Percentiles rank a stretch among this genome's conserved stretches.
Evolutionary conservation across 2,113 vertebrate genomes (phyloP).

Genomic region (Datnioides undecimradiatus): DNA sequence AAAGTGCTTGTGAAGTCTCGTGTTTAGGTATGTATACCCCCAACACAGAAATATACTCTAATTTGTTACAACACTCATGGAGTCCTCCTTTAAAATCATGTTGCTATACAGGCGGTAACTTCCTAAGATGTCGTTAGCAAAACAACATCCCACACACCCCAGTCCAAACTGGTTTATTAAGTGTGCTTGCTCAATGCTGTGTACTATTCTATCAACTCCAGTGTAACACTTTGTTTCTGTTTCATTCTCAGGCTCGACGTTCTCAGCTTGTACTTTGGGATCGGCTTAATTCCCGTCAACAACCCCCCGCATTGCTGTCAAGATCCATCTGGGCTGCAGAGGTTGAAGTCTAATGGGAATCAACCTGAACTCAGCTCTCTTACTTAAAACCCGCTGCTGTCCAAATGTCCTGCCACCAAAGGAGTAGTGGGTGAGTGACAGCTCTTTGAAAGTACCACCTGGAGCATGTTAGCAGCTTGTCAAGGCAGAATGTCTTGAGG

Average conservation of each 20-base stretch:
- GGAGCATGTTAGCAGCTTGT: conserved; percentile 54
- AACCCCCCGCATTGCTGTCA: conserved; percentile 22
- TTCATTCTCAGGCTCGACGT: not conserved
- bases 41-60: too few relatives aligned
- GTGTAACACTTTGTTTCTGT: conserved; percentile 2
- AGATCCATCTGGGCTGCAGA: conserved; percentile 48
- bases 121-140: too few relatives aligned
- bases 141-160: too few relatives aligned
- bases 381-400: not conserved
- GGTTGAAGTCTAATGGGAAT: conserved; percentile 62
- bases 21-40: too few relatives aligned
- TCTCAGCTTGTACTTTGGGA: conserved; percentile 1
- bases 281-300: conserved; percentile 35
- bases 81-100: too few relatives aligned
- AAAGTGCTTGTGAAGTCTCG: too few relatives aligned
- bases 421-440: conserved; percentile 44
- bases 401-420: conserved; percentile 10
- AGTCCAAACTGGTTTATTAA: not conserved
- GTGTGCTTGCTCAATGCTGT: not conserved
- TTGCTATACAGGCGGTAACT: too few relatives aligned
- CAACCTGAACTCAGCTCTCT: conserved; percentile 29
- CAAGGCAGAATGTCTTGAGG: not conserved
- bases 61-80: too few relatives aligned
- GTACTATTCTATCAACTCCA: conserved; percentile 26
- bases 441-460: conserved; percentile 64